Conservation (phyloP, 1,140 invertebrate species). For the Plutomurus gul region DNA sequence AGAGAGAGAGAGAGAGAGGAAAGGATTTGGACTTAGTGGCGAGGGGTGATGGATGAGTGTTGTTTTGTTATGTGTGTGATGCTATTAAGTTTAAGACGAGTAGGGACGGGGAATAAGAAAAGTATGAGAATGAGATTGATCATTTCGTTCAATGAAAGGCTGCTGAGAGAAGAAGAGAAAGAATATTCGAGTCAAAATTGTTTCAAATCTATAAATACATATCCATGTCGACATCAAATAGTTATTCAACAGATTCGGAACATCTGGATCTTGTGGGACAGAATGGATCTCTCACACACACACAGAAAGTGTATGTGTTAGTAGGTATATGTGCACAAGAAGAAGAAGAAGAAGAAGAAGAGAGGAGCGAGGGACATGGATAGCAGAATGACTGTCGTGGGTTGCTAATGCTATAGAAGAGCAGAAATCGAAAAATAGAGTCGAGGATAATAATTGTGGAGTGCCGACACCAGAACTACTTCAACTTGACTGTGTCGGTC, state of each 20-base stretch:
- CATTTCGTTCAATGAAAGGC: constrained; percentile 30
- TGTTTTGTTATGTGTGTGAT: constrained; percentile 1
- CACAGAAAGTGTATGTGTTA: not conserved
- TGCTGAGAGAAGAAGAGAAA: not conserved
- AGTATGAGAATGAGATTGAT: constrained; percentile 4
- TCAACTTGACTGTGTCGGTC: constrained; percentile 50
- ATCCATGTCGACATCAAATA: constrained; percentile 53
- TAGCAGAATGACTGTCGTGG: not conserved
- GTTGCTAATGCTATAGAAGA: constrained; percentile 40
- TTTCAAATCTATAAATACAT: constrained; percentile 54
- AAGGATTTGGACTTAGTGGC: not conserved
- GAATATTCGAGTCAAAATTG: constrained; percentile 48
- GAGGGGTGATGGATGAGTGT: constrained; percentile 2
- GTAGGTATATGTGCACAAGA: not conserved
- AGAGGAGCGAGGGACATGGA: not conserved
- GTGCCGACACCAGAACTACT: constrained; percentile 47
- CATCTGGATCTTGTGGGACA: constrained; percentile 45
- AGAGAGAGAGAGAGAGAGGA: not conserved
- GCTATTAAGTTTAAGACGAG: not conserved
- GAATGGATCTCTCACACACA: not conserved
- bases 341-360: not conserved
- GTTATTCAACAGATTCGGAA: constrained; percentile 49
- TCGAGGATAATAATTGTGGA: constrained; percentile 50
- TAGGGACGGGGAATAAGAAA: not conserved
- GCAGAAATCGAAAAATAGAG: constrained; percentile 50